Evolutionary conservation across 1,140 invertebrate genomes (phyloP).

Genomic region (Ceratitis capitata): DNA sequence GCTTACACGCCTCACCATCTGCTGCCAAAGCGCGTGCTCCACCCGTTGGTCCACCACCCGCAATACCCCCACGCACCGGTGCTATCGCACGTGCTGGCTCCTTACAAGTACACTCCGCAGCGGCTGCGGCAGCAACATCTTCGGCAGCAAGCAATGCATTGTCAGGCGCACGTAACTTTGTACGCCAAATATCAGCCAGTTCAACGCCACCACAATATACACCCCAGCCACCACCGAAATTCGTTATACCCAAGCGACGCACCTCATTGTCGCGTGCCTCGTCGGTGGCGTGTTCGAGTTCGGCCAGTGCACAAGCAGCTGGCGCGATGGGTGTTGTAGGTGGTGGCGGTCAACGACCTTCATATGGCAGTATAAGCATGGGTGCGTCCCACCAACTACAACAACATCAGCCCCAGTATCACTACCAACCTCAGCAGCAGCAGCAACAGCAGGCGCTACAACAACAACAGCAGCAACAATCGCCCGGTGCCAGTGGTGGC

Average conservation of each 20-base stretch:
- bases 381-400: constrained; percentile 35
- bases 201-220: constrained; percentile 64
- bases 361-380: constrained; percentile 50
- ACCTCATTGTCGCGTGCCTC: constrained; percentile 54
- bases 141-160: constrained; percentile 1
- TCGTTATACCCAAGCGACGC: constrained; percentile 69
- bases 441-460: constrained; percentile 47
- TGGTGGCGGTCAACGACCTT: constrained; percentile 47
- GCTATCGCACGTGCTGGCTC: constrained; percentile 59
- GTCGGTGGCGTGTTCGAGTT: constrained; percentile 47
- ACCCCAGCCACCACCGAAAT: constrained; percentile 68
- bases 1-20: constrained; percentile 56
- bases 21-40: constrained; percentile 47
- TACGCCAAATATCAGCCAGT: constrained; percentile 60
- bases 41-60: constrained; percentile 64
- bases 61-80: constrained; percentile 63
- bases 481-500: background rate
- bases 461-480: constrained; percentile 43
- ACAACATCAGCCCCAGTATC: constrained; percentile 50
- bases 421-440: constrained; percentile 51
- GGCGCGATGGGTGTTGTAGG: background rate
- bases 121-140: background rate
- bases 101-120: constrained; percentile 51
- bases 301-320: constrained; percentile 18
- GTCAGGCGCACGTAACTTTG: constrained; percentile 48